Conservation (phyloP, 2,888 invertebrate genomes). For the Falcaria lacertinaria region DNA sequence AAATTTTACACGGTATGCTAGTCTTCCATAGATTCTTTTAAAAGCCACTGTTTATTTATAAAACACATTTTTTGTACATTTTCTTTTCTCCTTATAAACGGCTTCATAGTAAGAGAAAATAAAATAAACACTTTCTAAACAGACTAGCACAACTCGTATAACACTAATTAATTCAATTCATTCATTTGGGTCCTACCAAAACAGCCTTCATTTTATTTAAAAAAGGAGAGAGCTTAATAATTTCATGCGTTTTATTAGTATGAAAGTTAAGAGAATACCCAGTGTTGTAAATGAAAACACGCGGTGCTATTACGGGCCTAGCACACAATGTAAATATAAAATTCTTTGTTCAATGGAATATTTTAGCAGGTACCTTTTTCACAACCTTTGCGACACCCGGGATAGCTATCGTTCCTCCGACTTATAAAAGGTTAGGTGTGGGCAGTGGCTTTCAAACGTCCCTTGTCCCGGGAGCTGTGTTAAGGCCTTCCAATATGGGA, state of each 20-base stretch:
- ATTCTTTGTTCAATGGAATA: background rate
- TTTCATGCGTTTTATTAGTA: background rate
- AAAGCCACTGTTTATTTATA: background rate
- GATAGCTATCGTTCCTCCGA: slow-evolving; percentile 7
- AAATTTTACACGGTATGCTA: slow-evolving; percentile 42
- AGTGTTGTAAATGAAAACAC: background rate
- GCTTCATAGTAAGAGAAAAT: background rate
- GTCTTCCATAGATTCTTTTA: slow-evolving; percentile 6
- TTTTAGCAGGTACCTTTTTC: background rate
- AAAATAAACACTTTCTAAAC: background rate
- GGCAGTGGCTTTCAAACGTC: slow-evolving; percentile 17
- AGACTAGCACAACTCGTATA: background rate
- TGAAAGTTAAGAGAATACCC: background rate
- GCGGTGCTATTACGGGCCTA: background rate
- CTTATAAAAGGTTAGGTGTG: slow-evolving; percentile 8
- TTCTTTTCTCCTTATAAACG: background rate
- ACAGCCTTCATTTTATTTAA: background rate
- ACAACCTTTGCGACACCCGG: slow-evolving; percentile 3
- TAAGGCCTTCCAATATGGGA: slow-evolving; percentile 18
- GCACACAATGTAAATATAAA: background rate
- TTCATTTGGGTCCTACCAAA: background rate
- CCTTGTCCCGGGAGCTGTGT: slow-evolving; percentile 6
- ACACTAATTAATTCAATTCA: background rate
- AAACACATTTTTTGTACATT: too few relatives aligned
- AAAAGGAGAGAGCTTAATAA: background rate